Evolutionary conservation across 2,113 vertebrate genomes (phyloP), one percentile per base, ranked within the genome.

Genomic region (Pituophis catenifer): DNA sequence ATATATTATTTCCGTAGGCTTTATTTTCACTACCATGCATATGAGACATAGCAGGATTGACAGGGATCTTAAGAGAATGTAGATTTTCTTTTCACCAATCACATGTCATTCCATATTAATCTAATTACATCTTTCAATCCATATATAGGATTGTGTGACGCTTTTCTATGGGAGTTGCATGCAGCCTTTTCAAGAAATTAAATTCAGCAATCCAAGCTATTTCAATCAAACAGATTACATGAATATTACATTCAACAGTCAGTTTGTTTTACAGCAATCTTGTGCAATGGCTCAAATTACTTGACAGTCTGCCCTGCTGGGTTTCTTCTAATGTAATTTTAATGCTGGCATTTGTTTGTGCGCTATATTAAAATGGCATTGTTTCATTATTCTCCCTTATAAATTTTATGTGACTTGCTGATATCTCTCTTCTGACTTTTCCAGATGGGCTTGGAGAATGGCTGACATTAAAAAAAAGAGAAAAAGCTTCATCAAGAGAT

Each of bases 331-430:
- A 90, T 93, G 55, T 53, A 90, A 53, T 86, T 93, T 90, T 93
- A 90, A 93, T 90, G 92, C 86, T 93, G 88, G 44, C 48, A 90
- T 90, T 93, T 93, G 88, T 90, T 86, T 90, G 59, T 86, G 65
- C 4, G 55, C 24, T 54, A 11, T 86, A 93, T 87, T 86, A 87
- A 89, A 90, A 70, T 65, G 55, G 48, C 92, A 93, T 90, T 93
- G 57, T 93, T 90, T 93, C 57, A 90, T 90, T 90, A 58, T 85
- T 90, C 81, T 86, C 44, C n/a, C 62, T 65, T 93, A 33, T 90
- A 90, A 90, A 90, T 65, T 62, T 52, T 44, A 90, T 24, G 48
- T 70, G 75, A 54, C 55, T 90, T 86, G 89, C 55, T 33, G 15
- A 59, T 90, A 70, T 58, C 70, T 89, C 88, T 58, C 92, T 59